These are phyloP conservation scores for Pseudochromis fuscus DNA, from an alignment of 2,797 vertebrate species.

Conservation along the genomic window DNA sequence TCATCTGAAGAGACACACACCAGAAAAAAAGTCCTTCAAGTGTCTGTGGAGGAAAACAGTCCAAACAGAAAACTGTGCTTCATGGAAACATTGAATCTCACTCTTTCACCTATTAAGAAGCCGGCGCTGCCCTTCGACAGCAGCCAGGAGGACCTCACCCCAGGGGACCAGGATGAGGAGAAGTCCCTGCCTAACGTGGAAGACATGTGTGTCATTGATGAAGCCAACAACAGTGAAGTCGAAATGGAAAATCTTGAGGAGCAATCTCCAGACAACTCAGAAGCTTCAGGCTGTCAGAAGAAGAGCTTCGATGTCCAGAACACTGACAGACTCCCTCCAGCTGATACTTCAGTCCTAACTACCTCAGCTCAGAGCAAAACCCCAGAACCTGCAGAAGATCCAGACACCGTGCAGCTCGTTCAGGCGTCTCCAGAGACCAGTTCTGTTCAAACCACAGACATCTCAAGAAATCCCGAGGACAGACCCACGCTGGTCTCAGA, in stretches of 20 bases:
- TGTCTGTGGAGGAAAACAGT: constrained; percentile 76
- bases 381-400: background rate
- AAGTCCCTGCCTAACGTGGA: constrained; percentile 59
- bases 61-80: constrained; percentile 94
- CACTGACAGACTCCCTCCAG: background rate
- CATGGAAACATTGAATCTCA: constrained; percentile 97
- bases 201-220: constrained; percentile 81
- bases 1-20: constrained; percentile 44
- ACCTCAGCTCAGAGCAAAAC: constrained; percentile 8
- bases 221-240: constrained; percentile 65
- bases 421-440: constrained; percentile 7
- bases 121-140: constrained; percentile 38
- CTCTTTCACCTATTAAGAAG: constrained; percentile 94
- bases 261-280: background rate
- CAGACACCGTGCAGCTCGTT: background rate
- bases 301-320: constrained; percentile 4
- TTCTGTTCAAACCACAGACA: constrained; percentile 7
- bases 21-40: too few species aligned
- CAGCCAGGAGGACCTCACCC: constrained; percentile 1
- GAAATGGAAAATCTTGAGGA: constrained; percentile 27
- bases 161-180: constrained; percentile 35
- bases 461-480: constrained; percentile 20
- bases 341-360: constrained; percentile 24
- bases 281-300: constrained; percentile 9
- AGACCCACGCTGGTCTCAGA: constrained; percentile 7